Evolutionary conservation across 2,888 invertebrate genomes (phyloP), one percentile per base, ranked within the genome.

Genomic region (Cartodere bifasciata): DNA sequence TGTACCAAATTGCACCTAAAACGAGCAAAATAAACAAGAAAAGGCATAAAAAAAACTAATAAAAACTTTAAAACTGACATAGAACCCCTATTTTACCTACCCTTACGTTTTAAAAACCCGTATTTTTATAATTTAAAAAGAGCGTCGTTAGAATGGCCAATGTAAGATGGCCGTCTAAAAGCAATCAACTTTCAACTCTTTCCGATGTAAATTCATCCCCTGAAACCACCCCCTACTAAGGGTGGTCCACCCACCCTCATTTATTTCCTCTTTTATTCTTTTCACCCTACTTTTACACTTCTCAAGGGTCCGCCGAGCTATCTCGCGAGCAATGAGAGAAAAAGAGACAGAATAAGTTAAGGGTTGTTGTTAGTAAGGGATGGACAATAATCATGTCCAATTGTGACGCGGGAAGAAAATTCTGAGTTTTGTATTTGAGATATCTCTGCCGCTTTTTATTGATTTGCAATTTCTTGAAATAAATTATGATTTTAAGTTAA

Each of bases 211-310:
- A 33, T 33, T 33, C 33, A 23, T 16, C 33, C 33, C 29, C 24
- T 24, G 14, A n/a, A 3, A 15, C 17, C 14, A 4, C 28, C 23
- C 13, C 20, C 16, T 24, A 12, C 33, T 27, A n/a, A n/a, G n/a
- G n/a, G n/a, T n/a, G 13, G 16, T 16, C 28, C 24, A 23, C 33
- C 33, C 33, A 28, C 25, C 33, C 29, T 33, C 23, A 33, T 33
- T 33, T n/a, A n/a, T n/a, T n/a, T n/a, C n/a, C n/a, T n/a, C n/a
- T 29, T 29, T 33, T 29, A 33, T 33, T 33, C 33, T 33, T 33
- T 33, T 33, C 33, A 33, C 33, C 33, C 33, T 33, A 33, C 33
- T 33, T 33, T 33, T 33, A 32, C 29, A 17, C 33, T 12, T 25
- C 22, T 14, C 26, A 29, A 28, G 28, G 28, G 33, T 29, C 24